Evolutionary conservation across 2,797 vertebrate species (phyloP).

Genomic region (Trematomus bernacchii): DNA sequence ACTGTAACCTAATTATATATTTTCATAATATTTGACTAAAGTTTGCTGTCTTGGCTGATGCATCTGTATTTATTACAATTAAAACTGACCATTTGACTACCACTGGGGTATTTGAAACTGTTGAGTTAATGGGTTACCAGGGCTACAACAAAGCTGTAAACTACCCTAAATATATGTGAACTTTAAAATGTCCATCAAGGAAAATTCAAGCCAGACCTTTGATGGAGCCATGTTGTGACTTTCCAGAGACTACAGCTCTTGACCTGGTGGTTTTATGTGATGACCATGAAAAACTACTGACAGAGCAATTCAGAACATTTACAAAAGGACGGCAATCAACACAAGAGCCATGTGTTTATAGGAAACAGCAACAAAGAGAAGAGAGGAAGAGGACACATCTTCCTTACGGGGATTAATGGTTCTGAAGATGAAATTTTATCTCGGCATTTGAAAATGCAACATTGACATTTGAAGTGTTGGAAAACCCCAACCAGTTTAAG

Average conservation of each 20-base stretch:
- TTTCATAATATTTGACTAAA: slow-evolving; percentile 40
- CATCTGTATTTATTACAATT: slow-evolving; percentile 33
- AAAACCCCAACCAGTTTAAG: slow-evolving; percentile 53
- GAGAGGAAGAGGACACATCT: slow-evolving; percentile 15
- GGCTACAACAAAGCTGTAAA: slow-evolving; percentile 22
- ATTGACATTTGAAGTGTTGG: slow-evolving; percentile 51
- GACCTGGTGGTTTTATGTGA: slow-evolving; percentile 31
- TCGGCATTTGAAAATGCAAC: slow-evolving; percentile 28
- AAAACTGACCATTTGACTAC: slow-evolving; percentile 21
- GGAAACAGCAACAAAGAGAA: slow-evolving; percentile 24
- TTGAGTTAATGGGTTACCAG: slow-evolving; percentile 19
- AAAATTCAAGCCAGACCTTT: slow-evolving; percentile 5
- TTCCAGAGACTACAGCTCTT: slow-evolving; percentile 27
- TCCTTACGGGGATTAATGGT: slow-evolving; percentile 27
- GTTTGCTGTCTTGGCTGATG: slow-evolving; percentile 35
- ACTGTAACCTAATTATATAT: slow-evolving; percentile 42
- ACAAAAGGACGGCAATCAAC: slow-evolving; percentile 42
- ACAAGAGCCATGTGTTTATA: slow-evolving; percentile 25
- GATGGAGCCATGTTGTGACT: slow-evolving; percentile 4
- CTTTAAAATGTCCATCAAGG: slow-evolving; percentile 30
- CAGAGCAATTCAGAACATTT: slow-evolving; percentile 39
- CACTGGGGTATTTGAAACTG: slow-evolving; percentile 34
- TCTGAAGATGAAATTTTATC: slow-evolving; percentile 41
- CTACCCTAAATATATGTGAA: slow-evolving; percentile 26
- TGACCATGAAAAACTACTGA: slow-evolving; percentile 37